Evolutionary conservation across 2,888 invertebrate genomes (phyloP).

Genomic region (Biston stratarius): DNA sequence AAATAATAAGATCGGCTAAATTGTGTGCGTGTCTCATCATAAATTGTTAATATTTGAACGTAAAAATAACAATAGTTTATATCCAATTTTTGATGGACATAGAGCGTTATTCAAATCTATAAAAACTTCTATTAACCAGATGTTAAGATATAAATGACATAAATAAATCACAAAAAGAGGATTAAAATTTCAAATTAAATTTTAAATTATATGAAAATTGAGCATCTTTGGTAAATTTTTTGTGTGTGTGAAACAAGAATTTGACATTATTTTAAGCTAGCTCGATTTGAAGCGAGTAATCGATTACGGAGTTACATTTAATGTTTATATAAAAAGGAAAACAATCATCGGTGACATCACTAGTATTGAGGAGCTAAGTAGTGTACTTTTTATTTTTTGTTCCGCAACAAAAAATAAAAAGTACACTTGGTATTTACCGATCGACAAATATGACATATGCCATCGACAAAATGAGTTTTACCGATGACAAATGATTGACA

Average conservation of each 20-base stretch:
- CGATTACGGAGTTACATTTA: not conserved
- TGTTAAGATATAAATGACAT: not conserved
- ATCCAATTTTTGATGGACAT: constrained; percentile 1
- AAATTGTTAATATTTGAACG: not conserved
- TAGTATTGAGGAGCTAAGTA: too few relatives aligned
- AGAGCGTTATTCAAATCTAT: not conserved
- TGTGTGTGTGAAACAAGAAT: not conserved
- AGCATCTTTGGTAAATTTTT: not conserved
- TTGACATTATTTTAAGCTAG: not conserved
- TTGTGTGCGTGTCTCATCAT: constrained; percentile 4
- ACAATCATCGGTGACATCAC: too few relatives aligned
- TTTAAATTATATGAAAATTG: not conserved
- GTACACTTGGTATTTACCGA: too few relatives aligned
- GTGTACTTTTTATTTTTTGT: too few relatives aligned
- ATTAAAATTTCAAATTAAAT: not conserved
- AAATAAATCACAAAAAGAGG: not conserved
- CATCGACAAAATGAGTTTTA: too few relatives aligned
- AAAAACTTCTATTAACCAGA: not conserved
- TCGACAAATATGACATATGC: too few relatives aligned
- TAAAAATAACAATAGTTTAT: constrained; percentile 4
- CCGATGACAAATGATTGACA: too few relatives aligned
- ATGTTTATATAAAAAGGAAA: too few relatives aligned
- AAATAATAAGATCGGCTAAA: constrained; percentile 4
- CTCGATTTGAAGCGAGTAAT: not conserved
- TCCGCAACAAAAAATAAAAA: too few relatives aligned